Conservation (phyloP, 2,888 invertebrate species). For the Drosophila aldrichi region DNA sequence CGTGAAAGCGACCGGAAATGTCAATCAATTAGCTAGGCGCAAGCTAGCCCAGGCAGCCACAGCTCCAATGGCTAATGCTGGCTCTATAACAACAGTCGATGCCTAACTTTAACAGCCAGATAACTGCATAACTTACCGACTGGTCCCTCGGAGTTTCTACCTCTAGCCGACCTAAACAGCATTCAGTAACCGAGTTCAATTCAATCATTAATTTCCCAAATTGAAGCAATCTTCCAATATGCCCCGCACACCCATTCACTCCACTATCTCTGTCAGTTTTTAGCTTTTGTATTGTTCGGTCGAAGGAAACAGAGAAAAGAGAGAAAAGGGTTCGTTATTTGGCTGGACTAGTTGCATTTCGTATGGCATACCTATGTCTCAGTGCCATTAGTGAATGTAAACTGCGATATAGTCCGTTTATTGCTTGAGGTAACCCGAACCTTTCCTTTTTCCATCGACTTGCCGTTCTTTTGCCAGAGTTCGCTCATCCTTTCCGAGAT, state of each 20-base stretch:
- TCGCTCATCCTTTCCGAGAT: not conserved
- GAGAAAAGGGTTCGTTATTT: too few relatives aligned
- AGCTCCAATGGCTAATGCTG: constrained; percentile 1
- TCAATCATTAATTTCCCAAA: not conserved
- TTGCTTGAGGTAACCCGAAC: not conserved
- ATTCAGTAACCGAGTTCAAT: not conserved
- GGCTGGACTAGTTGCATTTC: constrained; percentile 7
- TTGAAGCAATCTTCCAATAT: not conserved
- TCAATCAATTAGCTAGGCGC: constrained; percentile 76
- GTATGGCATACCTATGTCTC: not conserved
- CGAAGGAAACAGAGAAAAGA: not conserved
- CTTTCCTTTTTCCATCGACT: not conserved
- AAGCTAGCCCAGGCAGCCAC: not conserved
- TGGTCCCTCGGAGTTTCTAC: not conserved
- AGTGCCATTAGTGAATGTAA: not conserved
- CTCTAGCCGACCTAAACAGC: too few relatives aligned
- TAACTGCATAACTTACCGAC: not conserved
- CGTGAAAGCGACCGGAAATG: constrained; percentile 71
- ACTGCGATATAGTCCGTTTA: not conserved
- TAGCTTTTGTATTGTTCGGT: not conserved
- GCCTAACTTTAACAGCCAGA: not conserved
- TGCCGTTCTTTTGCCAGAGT: constrained; percentile 4
- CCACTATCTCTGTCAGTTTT: not conserved
- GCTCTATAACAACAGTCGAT: constrained; percentile 1
- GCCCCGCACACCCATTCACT: not conserved